phyloP scores from a whole-genome alignment of 2,797 vertebrate species.

The Etheostoma nigrum region DNA sequence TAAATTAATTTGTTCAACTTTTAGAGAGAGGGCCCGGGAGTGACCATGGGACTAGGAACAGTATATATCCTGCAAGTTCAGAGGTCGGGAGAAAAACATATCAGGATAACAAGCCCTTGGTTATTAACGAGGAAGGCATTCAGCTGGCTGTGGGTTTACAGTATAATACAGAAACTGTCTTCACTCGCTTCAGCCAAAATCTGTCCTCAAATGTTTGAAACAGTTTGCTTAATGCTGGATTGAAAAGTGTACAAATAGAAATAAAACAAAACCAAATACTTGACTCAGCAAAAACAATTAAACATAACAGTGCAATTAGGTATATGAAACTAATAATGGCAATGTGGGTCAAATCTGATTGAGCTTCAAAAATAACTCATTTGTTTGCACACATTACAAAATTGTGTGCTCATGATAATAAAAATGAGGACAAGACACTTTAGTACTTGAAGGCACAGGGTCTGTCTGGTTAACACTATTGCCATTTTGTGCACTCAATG shows the following conservation, averaged over 20 bases:
- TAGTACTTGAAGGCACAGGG: conserved; percentile 2
- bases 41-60: conserved; percentile 10
- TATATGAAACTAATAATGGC: not conserved
- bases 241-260: conserved; percentile 4
- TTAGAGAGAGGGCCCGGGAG: conserved; percentile 24
- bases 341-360: not conserved
- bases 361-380: not conserved
- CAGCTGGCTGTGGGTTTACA: not conserved
- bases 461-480: conserved; percentile 2
- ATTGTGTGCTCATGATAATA: not conserved
- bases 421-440: not conserved
- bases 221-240: conserved; percentile 3
- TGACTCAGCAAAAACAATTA: conserved; percentile 8
- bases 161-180: not conserved
- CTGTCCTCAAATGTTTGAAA: not conserved
- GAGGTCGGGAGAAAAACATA: not conserved
- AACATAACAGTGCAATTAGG: conserved; percentile 5
- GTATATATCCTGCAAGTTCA: conserved; percentile 10
- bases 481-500: not conserved
- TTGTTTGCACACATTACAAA: conserved; percentile 17
- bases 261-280: conserved; percentile 3
- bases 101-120: conserved; percentile 19
- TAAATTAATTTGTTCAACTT: not conserved
- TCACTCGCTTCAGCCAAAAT: not conserved
- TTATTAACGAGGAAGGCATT: conserved; percentile 25